Evolutionary conservation across 2,797 vertebrate species (phyloP), one percentile per base, ranked within the genome.

Genomic region (Cuniculus paca): DNA sequence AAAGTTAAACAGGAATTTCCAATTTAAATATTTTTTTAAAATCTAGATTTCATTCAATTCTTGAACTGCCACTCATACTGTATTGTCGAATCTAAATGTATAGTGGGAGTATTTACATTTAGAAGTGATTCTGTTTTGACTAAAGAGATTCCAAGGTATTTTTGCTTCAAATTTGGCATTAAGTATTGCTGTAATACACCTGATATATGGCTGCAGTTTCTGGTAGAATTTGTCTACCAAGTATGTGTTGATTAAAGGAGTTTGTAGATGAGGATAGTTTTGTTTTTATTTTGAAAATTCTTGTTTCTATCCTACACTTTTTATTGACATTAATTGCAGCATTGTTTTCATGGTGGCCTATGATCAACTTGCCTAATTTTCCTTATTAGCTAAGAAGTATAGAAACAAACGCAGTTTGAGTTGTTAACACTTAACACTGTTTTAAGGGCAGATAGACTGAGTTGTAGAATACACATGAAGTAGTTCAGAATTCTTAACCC

Each of bases 21-120:
- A 95, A 82, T 95, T 92, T 95, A 61, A 93, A 58, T 54, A 45
- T 48, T 95, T 93, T 93, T 86, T 95, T 50, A 5, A 78, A 89
- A 84, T 91, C 48, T 63, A 52, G 88, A 63, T 95, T 95, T 90
- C 12, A 84, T 65, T 68, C 31, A 56, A 0, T 91, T 94, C 34
- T 93, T 31, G 16, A 54, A 83, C 20, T 95, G 79, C 48, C 72
- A 63, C 58, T 94, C 4, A 92, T 16, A 58, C 14, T 68, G 0
- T 82, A 34, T 58, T 56, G 17, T 93, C 65, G 92, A 6, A 84
- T 88, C 26, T 65, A 87, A 36, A n/a, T 81, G 14, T 78, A 17
- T 92, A 50, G 16, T 88, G 22, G 22, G 48, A 26, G 26, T 85
- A 68, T 70, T 20, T 95, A 31, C 72, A n/a, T 72, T 68, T 74